Evolutionary conservation across 2,888 invertebrate genomes (phyloP).

Genomic region (Exocentrus adspersus): DNA sequence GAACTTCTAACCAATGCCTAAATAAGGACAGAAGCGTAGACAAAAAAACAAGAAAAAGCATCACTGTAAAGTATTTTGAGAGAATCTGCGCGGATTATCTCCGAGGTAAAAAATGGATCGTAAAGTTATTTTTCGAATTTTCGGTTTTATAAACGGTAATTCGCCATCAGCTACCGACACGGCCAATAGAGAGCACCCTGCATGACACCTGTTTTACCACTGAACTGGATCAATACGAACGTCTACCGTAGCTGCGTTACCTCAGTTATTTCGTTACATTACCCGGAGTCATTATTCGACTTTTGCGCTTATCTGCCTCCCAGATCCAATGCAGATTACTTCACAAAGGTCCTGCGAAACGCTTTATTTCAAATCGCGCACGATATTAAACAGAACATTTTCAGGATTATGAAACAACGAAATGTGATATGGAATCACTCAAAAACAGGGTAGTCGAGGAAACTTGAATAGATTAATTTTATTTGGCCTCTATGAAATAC

Average conservation of each 20-base stretch:
- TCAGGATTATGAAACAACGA: not conserved
- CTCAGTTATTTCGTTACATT: constrained; percentile 25
- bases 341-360: not conserved
- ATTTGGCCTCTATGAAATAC: too few species aligned
- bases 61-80: too few species aligned
- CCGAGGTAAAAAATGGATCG: too few species aligned
- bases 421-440: too few species aligned
- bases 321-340: constrained; percentile 7
- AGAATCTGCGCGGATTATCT: too few species aligned
- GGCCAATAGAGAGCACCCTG: constrained; percentile 17
- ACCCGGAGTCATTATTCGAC: constrained; percentile 14
- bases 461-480: too few species aligned
- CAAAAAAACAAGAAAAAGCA: too few species aligned
- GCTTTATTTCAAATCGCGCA: not conserved
- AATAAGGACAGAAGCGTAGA: too few species aligned
- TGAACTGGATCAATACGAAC: constrained; percentile 46
- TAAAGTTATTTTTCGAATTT: too few species aligned
- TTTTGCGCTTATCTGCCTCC: constrained; percentile 8
- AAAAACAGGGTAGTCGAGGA: too few species aligned
- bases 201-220: constrained; percentile 47
- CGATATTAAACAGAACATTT: not conserved
- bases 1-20: too few species aligned
- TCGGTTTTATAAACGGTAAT: not conserved
- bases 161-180: not conserved
- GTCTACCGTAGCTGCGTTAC: constrained; percentile 43